Evolutionary conservation across 1,140 invertebrate genomes (phyloP).

Genomic region (Stegodyphus mimosarum): DNA sequence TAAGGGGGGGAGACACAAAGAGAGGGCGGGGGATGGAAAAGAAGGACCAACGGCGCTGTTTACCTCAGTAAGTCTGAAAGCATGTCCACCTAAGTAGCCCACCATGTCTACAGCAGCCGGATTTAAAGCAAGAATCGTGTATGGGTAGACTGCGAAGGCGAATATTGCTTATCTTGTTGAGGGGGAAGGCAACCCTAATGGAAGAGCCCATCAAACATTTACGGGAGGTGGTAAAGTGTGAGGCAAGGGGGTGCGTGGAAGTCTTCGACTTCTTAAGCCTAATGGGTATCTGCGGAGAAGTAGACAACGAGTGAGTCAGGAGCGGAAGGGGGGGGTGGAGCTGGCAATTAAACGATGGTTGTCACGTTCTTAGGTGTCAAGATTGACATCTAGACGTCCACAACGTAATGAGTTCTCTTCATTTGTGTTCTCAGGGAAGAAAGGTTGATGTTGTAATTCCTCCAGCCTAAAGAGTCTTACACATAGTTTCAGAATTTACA

Average conservation of each 20-base stretch:
- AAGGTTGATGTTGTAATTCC: too few relatives aligned
- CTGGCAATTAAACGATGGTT: too few relatives aligned
- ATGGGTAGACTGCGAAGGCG: slow-evolving; percentile 1
- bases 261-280: neutral
- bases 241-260: neutral
- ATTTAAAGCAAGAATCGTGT: slow-evolving; percentile 60
- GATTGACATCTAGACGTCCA: too few relatives aligned
- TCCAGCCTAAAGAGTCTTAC: too few relatives aligned
- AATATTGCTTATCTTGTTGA: slow-evolving; percentile 59
- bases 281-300: neutral
- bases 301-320: neutral
- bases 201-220: slow-evolving; percentile 57
- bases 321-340: neutral
- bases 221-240: slow-evolving; percentile 4
- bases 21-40: slow-evolving; percentile 3
- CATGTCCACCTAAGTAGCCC: slow-evolving; percentile 59
- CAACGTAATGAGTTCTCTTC: too few relatives aligned
- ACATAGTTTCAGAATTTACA: too few relatives aligned
- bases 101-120: slow-evolving; percentile 43
- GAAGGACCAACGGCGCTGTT: slow-evolving; percentile 33
- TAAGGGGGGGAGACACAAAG: neutral
- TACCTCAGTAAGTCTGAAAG: slow-evolving; percentile 59
- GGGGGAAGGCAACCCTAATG: slow-evolving; percentile 31
- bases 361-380: too few relatives aligned
- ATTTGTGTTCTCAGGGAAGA: too few relatives aligned